phyloP scores from a whole-genome alignment of 2,797 vertebrate species.

The Graptemys geographica region DNA sequence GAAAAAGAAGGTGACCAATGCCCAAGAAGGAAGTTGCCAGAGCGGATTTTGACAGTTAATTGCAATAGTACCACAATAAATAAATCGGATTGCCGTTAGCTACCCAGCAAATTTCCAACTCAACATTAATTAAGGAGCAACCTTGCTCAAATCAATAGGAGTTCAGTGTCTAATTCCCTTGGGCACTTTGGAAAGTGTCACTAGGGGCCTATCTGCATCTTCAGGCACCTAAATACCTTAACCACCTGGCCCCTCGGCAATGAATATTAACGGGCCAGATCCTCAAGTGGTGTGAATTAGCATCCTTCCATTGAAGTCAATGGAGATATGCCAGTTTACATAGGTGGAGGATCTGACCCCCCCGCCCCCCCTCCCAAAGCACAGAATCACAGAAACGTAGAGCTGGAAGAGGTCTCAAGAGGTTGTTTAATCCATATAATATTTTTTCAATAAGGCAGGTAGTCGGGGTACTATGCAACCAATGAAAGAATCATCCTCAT shows the following conservation, averaged over 20 bases:
- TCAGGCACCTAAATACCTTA: neutral
- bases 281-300: neutral
- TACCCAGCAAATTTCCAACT: neutral
- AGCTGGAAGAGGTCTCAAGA: neutral
- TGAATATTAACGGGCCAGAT: neutral
- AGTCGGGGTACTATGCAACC: neutral
- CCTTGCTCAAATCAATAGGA: accelerated
- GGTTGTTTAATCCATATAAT: neutral
- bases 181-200: neutral
- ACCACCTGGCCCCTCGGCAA: accelerated
- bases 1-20: neutral
- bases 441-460: neutral
- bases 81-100: accelerated
- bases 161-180: neutral
- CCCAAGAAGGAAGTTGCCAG: neutral
- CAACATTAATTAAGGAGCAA: neutral
- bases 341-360: neutral
- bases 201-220: neutral
- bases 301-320: neutral
- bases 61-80: neutral
- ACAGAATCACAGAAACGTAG: neutral
- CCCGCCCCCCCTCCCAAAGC: too few relatives aligned
- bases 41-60: accelerated
- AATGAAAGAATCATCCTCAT: neutral
- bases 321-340: neutral